A percentile compares a stretch with the other conserved stretches of the same genome.
Conservation (phyloP, 1,140 invertebrate genomes). For the Acromyrmex charruanus region DNA sequence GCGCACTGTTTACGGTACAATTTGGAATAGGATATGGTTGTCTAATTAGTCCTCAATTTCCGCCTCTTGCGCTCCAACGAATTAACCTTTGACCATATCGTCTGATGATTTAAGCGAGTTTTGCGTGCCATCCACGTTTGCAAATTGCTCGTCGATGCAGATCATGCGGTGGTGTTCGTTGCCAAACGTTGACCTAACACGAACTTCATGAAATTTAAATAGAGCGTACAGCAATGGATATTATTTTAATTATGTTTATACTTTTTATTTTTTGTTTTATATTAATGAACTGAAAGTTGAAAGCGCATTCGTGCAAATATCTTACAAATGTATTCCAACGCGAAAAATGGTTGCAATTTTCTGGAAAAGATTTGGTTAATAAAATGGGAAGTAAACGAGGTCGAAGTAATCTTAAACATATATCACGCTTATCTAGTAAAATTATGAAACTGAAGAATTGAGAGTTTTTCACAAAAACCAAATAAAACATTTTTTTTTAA, state of each 20-base stretch:
- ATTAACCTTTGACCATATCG: conserved; percentile 55
- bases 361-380: not conserved
- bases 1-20: conserved; percentile 33
- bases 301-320: not conserved
- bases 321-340: not conserved
- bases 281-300: not conserved
- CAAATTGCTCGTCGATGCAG: conserved; percentile 39
- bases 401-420: not conserved
- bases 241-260: not conserved
- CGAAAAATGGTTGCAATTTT: not conserved
- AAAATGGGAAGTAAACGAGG: not conserved
- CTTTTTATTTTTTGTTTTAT: not conserved
- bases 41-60: conserved; percentile 57
- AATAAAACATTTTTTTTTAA: too few species aligned
- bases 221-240: not conserved
- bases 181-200: conserved; percentile 47
- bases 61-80: conserved; percentile 11
- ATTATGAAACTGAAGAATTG: not conserved
- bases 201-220: conserved; percentile 35
- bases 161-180: conserved; percentile 12
- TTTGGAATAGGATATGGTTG: conserved; percentile 33
- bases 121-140: conserved; percentile 54
- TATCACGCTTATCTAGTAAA: not conserved
- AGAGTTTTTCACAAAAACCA: not conserved
- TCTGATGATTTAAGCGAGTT: conserved; percentile 55